phyloP scores from a whole-genome alignment of 2,888 invertebrate genomes.

The Polydrusus cervinus region DNA sequence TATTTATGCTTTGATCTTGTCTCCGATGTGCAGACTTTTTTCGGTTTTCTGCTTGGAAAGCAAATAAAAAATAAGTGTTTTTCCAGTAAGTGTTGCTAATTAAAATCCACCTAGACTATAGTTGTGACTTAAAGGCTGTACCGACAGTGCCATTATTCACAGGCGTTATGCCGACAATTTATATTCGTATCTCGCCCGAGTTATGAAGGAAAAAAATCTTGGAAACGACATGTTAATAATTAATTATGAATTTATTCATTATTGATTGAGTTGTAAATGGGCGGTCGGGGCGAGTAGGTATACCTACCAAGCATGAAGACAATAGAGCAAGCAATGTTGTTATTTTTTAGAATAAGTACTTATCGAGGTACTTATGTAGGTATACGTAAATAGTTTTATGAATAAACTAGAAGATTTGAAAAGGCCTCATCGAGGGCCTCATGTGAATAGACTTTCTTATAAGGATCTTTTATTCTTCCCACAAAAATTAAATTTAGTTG shows the following conservation, averaged over 20 bases:
- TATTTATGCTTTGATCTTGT: not conserved
- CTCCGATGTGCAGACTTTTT: constrained; percentile 12
- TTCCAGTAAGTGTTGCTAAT: constrained; percentile 30
- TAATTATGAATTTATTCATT: constrained; percentile 29
- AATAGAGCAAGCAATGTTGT: constrained; percentile 1
- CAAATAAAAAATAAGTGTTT: constrained; percentile 26
- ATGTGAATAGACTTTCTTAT: too few relatives aligned
- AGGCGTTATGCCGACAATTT: constrained; percentile 45
- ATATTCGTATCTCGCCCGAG: constrained; percentile 35
- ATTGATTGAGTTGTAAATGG: constrained; percentile 17
- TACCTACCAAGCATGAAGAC: not conserved
- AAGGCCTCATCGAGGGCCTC: too few relatives aligned
- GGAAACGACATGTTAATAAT: constrained; percentile 36
- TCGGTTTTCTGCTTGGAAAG: constrained; percentile 16
- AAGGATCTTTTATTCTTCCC: too few relatives aligned
- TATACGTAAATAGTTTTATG: too few relatives aligned
- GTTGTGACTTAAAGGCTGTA: constrained; percentile 4
- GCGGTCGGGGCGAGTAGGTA: not conserved
- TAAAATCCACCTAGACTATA: constrained; percentile 26
- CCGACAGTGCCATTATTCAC: constrained; percentile 35
- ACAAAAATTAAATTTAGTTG: too few relatives aligned
- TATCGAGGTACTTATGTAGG: too few relatives aligned
- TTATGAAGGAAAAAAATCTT: constrained; percentile 38
- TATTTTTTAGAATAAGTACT: not conserved
- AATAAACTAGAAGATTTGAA: too few relatives aligned